These are phyloP conservation scores for Tortricodes alternella DNA, from an alignment of 2,888 invertebrate species.

Conservation along the genomic window DNA sequence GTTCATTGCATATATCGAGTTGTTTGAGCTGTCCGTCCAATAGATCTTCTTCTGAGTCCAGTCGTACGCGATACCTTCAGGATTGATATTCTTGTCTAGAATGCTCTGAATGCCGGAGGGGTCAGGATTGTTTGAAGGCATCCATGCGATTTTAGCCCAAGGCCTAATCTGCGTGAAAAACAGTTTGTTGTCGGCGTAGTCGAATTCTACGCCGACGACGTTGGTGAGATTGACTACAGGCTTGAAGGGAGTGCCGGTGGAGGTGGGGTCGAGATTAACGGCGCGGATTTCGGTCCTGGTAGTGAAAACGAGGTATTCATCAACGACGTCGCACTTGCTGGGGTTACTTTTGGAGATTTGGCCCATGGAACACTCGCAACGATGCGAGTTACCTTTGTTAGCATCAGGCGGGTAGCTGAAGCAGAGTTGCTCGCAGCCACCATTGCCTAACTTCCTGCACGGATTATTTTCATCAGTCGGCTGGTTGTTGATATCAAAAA, in stretches of 20 bases:
- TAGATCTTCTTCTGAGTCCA: conserved; percentile 99
- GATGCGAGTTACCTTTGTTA: conserved; percentile 80
- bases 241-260: conserved; percentile 92
- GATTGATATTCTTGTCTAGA: conserved; percentile 91
- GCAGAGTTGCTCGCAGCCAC: conserved; percentile 97
- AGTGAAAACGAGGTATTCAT: conserved; percentile 96
- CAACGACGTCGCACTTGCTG: conserved; percentile 90
- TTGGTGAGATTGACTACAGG: conserved; percentile 93
- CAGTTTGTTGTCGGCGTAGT: conserved; percentile 92
- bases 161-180: conserved; percentile 97
- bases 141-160: conserved; percentile 93
- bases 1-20: conserved; percentile 97
- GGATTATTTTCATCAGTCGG: conserved; percentile 92
- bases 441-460: conserved; percentile 88
- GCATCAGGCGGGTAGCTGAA: conserved; percentile 93
- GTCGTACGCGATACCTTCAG: conserved; percentile 97
- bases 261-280: conserved; percentile 92
- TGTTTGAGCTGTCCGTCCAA: conserved; percentile 98
- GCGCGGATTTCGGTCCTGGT: conserved; percentile 97
- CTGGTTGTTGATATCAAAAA: conserved; percentile 95
- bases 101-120: conserved; percentile 85
- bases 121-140: conserved; percentile 88
- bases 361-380: conserved; percentile 97
- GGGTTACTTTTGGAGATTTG: conserved; percentile 84
- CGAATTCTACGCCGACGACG: conserved; percentile 97